Evolutionary conservation across 2,797 vertebrate genomes (phyloP), one percentile per base, ranked within the genome.

Genomic region (Poeciliopsis turneri): DNA sequence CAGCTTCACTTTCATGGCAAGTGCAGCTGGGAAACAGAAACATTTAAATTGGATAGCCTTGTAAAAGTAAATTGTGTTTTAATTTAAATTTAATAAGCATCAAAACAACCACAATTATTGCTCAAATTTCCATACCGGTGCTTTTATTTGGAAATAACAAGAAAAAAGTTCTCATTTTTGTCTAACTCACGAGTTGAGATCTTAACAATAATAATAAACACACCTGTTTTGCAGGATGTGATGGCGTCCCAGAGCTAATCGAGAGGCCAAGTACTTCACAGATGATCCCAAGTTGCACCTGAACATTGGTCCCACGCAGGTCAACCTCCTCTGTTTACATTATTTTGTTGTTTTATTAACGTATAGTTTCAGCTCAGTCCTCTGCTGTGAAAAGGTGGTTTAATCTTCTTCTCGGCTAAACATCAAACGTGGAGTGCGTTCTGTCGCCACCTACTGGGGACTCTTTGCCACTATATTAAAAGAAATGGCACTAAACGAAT

Each of bases 211-310:
- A 25, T 51, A 49, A 30, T 0, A 46, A 76, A 64, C 82, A 41
- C 4, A 94, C 94, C 91, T 93, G 74, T 73, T 84, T 3, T 80
- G 86, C 46, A 79, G 81, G 28, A 74, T 71, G 20, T 39, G 36
- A 51, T 13, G 69, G 20, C 36, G 71, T 64, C 53, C 85, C 75
- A 75, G 55, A 41, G 64, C 68, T 28, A 79, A 11, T 3, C 46
- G 16, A 28, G 57, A 82, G 18, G 59, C 23, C 78, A 86, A 25
- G 74, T 64, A 0, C 76, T 85, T 92, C 23, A 72, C n/a, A 45
- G 74, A 85, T 45, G 74, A 71, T 86, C 78, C 59, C 12, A 91
- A 85, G 90, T 84, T 59, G 75, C 78, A 83, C 85, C 87, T 86
- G 78, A 92, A 84, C 93, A 95, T 94, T 76, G 75, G 61, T 55